A percentile compares a stretch with the other conserved stretches of the same genome.
Conservation (phyloP, 2,888 invertebrate genomes). For the Harpalus rufipes region DNA sequence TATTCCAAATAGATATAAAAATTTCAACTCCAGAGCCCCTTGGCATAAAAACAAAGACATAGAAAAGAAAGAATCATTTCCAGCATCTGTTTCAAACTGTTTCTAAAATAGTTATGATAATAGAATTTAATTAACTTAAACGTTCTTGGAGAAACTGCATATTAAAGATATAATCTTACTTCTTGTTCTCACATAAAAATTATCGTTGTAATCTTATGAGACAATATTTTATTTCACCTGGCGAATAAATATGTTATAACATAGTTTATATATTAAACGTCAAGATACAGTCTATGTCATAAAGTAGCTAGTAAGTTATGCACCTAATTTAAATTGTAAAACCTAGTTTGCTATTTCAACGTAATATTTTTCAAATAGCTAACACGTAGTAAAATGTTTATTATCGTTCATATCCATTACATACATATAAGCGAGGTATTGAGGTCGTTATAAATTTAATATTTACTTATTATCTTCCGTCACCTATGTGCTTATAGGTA, state of each 20-base stretch:
- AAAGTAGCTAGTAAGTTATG: not conserved
- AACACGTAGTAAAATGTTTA: too few relatives aligned
- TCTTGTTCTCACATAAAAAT: not conserved
- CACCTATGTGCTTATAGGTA: too few relatives aligned
- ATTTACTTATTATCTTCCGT: too few relatives aligned
- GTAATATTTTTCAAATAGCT: too few relatives aligned
- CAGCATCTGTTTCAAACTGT: not conserved
- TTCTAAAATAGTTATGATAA: not conserved
- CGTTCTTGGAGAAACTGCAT: too few relatives aligned
- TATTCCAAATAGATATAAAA: slow-evolving; percentile 7
- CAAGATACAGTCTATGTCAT: not conserved
- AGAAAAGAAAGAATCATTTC: not conserved
- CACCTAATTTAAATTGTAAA: not conserved
- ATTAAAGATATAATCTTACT: not conserved
- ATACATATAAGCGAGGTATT: too few relatives aligned
- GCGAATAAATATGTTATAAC: not conserved
- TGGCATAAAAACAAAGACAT: not conserved
- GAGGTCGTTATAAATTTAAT: too few relatives aligned
- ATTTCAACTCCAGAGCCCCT: not conserved
- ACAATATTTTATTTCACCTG: not conserved
- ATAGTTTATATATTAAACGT: not conserved
- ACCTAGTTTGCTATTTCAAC: not conserved
- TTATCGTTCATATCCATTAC: too few relatives aligned
- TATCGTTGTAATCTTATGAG: not conserved
- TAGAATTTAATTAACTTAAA: too few relatives aligned